A percentile compares a stretch with the other conserved stretches of the same genome.
phyloP scores from a whole-genome alignment of 2,113 vertebrate species.

The Hoplias malabaricus region DNA sequence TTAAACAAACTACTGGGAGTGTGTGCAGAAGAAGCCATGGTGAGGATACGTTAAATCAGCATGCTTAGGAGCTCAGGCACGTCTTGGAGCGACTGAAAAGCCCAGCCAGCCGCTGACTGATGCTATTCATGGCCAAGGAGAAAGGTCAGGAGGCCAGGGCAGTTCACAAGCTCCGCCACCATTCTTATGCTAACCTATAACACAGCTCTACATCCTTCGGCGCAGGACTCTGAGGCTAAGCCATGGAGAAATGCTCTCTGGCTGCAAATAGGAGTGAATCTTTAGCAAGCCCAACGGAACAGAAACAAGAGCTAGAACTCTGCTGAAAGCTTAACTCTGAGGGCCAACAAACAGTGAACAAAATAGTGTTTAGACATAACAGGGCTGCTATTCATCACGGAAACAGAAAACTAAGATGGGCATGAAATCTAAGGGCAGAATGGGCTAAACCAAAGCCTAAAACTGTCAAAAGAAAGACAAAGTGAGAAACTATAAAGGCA shows the following conservation, averaged over 20 bases:
- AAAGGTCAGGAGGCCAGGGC: constrained; percentile 86
- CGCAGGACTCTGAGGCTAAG: not conserved
- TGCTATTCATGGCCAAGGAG: constrained; percentile 63
- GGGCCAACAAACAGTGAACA: not conserved
- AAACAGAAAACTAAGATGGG: not conserved
- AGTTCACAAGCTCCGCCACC: constrained; percentile 78
- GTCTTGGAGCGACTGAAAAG: constrained; percentile 40
- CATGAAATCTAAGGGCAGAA: not conserved
- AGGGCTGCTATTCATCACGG: not conserved
- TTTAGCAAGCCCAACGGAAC: not conserved
- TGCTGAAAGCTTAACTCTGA: not conserved
- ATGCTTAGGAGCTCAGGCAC: constrained; percentile 43
- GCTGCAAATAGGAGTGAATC: not conserved
- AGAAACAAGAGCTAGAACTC: not conserved
- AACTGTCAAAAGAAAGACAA: not conserved
- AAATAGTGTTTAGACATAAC: not conserved
- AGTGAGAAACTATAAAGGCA: no score
- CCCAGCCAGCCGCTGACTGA: constrained; percentile 13
- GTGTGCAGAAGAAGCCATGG: constrained; percentile 25
- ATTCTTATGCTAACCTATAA: constrained; percentile 38
- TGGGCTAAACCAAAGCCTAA: not conserved
- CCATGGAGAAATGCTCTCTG: constrained; percentile 1
- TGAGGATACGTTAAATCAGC: constrained; percentile 46
- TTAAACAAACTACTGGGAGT: constrained; percentile 42
- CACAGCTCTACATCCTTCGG: constrained; percentile 18